Percentiles rank a stretch among this genome's conserved stretches.
phyloP scores from a whole-genome alignment of 2,888 invertebrate genomes.

The Eilema sororculum region DNA sequence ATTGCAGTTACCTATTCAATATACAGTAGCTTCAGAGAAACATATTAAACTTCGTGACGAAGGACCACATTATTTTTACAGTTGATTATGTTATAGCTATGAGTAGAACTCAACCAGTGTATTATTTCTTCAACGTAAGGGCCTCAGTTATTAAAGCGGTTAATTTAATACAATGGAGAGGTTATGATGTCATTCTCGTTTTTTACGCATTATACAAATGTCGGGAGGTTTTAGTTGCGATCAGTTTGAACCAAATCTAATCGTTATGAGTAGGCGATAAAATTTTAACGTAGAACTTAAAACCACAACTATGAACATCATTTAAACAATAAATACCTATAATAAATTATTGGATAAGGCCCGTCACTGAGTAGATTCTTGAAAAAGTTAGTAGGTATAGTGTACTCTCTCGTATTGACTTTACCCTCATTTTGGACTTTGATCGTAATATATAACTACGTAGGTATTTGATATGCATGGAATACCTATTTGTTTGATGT shows the following conservation, averaged over 20 bases:
- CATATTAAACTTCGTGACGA: no score
- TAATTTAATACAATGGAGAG: no score
- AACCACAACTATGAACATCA: no score
- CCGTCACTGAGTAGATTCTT: background rate
- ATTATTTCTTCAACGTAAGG: no score
- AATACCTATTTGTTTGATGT: slow-evolving; percentile 11
- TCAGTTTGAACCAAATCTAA: background rate
- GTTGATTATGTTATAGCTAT: no score
- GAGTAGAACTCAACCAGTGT: no score
- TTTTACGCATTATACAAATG: background rate
- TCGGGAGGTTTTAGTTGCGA: background rate
- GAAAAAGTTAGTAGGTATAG: background rate
- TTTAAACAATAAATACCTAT: no score
- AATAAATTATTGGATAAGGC: no score
- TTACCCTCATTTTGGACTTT: slow-evolving; percentile 18
- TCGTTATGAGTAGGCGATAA: background rate
- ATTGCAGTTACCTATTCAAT: no score
- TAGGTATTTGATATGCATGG: slow-evolving; percentile 14
- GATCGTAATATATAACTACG: slow-evolving; percentile 10
- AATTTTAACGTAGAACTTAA: background rate
- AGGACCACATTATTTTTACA: no score
- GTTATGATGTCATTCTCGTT: background rate
- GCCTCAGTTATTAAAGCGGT: no score
- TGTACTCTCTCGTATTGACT: slow-evolving; percentile 5
- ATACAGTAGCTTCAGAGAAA: no score